These are phyloP conservation scores for Andricus curvator DNA, from an alignment of 2,888 invertebrate genomes.

Conservation along the genomic window DNA sequence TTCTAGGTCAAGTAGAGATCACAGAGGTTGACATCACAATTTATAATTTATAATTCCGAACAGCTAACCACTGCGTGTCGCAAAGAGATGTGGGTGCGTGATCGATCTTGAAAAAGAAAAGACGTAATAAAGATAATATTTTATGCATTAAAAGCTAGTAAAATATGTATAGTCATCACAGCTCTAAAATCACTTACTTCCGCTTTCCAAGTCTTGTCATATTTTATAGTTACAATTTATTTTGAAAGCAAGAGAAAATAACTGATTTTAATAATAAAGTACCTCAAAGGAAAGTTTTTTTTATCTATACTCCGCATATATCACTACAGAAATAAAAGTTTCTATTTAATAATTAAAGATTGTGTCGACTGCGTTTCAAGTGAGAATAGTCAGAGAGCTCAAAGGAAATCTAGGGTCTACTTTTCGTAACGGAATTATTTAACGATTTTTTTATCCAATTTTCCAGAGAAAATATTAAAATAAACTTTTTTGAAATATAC, in stretches of 20 bases:
- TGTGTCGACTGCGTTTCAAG: background rate
- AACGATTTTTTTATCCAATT: too few species aligned
- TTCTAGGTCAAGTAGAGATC: slow-evolving; percentile 11
- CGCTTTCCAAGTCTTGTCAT: slow-evolving; percentile 46
- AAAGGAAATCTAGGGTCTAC: background rate
- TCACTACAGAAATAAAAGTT: background rate
- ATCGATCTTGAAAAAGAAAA: slow-evolving; percentile 4
- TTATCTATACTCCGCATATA: too few species aligned
- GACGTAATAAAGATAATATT: background rate
- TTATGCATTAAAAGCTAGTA: slow-evolving; percentile 38
- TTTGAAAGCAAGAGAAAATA: slow-evolving; percentile 39
- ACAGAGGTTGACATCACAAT: slow-evolving; percentile 6
- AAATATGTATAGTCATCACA: slow-evolving; percentile 69
- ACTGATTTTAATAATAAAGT: slow-evolving; percentile 12
- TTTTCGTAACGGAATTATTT: background rate
- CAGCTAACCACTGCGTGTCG: background rate
- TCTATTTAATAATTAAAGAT: background rate
- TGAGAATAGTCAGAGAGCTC: background rate
- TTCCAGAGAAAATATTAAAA: too few species aligned
- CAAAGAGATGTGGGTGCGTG: slow-evolving; percentile 10
- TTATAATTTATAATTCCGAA: slow-evolving; percentile 12
- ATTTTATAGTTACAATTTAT: slow-evolving; percentile 17
- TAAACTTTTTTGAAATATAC: background rate
- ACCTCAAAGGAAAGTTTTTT: background rate
- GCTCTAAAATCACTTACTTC: slow-evolving; percentile 63